These are phyloP conservation scores for Syngnathus rostellatus DNA, from an alignment of 2,797 vertebrate species.

Conservation along the genomic window DNA sequence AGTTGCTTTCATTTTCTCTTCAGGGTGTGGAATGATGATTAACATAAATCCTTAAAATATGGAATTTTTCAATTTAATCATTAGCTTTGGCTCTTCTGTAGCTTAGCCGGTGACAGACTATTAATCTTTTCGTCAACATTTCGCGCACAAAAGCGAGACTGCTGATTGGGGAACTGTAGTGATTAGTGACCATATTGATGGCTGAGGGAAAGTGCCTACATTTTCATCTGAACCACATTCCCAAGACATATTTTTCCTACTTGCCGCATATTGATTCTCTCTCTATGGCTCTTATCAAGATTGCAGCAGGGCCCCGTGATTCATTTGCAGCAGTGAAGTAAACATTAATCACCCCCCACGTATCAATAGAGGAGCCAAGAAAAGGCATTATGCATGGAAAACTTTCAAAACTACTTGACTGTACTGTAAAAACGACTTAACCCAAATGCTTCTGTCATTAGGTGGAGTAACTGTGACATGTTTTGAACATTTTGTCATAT, in stretches of 20 bases:
- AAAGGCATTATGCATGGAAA: slow-evolving; percentile 30
- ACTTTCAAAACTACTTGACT: slow-evolving; percentile 37
- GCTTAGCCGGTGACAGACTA: slow-evolving; percentile 4
- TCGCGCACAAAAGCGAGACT: slow-evolving; percentile 9
- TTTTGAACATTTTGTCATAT: not conserved
- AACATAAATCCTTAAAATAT: not conserved
- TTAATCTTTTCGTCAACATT: not conserved
- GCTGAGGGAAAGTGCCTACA: slow-evolving; percentile 49
- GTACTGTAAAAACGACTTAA: slow-evolving; percentile 9
- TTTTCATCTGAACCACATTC: slow-evolving; percentile 59
- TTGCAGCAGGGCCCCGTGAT: slow-evolving; percentile 61
- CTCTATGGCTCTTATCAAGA: slow-evolving; percentile 69
- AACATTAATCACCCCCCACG: slow-evolving; percentile 64
- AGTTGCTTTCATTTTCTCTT: not conserved
- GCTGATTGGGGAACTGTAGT: slow-evolving; percentile 47
- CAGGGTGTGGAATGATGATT: not conserved
- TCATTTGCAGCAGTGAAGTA: slow-evolving; percentile 57
- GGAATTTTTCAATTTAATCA: not conserved
- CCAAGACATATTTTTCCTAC: slow-evolving; percentile 52
- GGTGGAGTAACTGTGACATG: not conserved
- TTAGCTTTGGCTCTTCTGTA: not conserved
- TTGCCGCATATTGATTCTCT: slow-evolving; percentile 61
- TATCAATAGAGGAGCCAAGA: slow-evolving; percentile 50
- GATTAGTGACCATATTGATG: slow-evolving; percentile 52
- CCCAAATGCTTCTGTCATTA: slow-evolving; percentile 6